These are phyloP conservation scores for Meriones unguiculatus DNA, from an alignment of 2,113 vertebrate species.

Conservation along the genomic window DNA sequence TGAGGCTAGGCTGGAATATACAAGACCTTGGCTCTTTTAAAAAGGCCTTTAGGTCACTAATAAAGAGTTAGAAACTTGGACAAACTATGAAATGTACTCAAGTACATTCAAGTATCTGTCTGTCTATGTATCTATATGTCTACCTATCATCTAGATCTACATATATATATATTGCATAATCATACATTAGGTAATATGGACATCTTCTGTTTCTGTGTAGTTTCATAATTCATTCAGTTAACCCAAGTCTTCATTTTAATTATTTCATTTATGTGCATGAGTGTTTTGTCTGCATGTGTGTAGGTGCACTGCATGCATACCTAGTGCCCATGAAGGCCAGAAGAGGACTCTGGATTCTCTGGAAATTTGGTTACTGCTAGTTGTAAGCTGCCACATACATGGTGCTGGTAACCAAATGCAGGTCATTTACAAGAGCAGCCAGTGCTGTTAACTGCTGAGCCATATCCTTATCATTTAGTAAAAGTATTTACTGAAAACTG, in stretches of 20 bases:
- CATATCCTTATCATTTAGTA: neutral
- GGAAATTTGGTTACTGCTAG: neutral
- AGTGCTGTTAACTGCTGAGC: neutral
- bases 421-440: neutral
- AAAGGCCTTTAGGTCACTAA: neutral
- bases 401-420: neutral
- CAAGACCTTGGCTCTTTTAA: neutral
- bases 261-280: neutral
- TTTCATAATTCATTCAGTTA: conserved; percentile 44
- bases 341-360: neutral
- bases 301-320: neutral
- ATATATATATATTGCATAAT: neutral
- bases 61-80: conserved; percentile 9
- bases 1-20: neutral
- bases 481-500: neutral
- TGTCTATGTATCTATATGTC: neutral
- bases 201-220: conserved; percentile 16
- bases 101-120: neutral
- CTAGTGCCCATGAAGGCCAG: neutral
- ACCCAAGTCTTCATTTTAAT: conserved; percentile 1
- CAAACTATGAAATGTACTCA: conserved; percentile 21
- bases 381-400: neutral
- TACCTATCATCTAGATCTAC: neutral
- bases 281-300: neutral
- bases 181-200: neutral